Base-by-base conservation (phyloP, 2,888 invertebrate species). In the Malachius bipustulatus region DNA sequence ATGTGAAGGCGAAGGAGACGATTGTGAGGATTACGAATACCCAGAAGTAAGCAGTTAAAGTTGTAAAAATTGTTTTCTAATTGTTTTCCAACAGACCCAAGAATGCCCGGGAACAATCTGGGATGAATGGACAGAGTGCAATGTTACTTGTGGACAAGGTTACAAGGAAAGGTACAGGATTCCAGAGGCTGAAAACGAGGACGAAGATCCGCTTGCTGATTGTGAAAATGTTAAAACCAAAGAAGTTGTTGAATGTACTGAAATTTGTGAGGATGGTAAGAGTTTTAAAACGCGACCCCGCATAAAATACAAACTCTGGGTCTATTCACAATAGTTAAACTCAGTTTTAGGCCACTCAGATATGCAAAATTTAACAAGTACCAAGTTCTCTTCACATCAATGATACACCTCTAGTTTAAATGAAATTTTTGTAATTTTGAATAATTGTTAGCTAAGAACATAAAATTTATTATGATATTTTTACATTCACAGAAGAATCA, bases 41-140 rank as follows among this genome's bases (percentile, higher is more conserved):
- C 14, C 6, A n/a, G 6, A 19, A n/a, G 24, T 19, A n/a, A 19
- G 24, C 6, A 19, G n/a, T 8, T n/a, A n/a, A n/a, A n/a, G n/a
- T n/a, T n/a, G n/a, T n/a, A n/a, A n/a, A n/a, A n/a, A n/a, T n/a
- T n/a, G n/a, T n/a, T n/a, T n/a, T n/a, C n/a, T n/a, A n/a, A n/a
- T n/a, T n/a, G n/a, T 16, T 36, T 28, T 29, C 36, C 15, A 42
- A 31, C 37, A 42, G 9, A 41, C 47, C 14, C 35, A 38, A 8
- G 42, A 47, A 13, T 87, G 87, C 52, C 65, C 65, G 3, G 73
- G 78, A 36, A 69, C 74, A 0, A 57, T 67, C 4, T 87, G 87
- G 87, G 75, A 79, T 19, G 66, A 69, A 6, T 87, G 85, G 82
- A 74, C 78, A 3, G 72, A 79, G 3, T 87, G 87, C 54, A 71